phyloP scores from a whole-genome alignment of 2,888 invertebrate genomes.

The Tyria jacobaeae region DNA sequence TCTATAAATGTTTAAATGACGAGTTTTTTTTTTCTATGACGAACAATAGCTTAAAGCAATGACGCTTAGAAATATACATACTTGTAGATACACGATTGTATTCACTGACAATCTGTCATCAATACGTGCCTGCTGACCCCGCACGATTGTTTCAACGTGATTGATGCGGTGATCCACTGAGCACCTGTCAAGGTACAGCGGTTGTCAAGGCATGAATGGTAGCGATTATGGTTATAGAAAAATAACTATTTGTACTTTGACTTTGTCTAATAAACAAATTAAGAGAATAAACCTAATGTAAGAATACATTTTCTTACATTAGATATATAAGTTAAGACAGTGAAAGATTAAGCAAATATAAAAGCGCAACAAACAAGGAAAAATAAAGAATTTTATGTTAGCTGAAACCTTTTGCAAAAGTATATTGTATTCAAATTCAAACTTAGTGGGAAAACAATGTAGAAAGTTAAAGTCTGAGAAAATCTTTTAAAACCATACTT shows the following conservation, averaged over 20 bases:
- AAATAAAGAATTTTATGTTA: too few relatives aligned
- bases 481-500: too few relatives aligned
- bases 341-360: too few relatives aligned
- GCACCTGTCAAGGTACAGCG: slow-evolving; percentile 59
- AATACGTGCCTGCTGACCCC: slow-evolving; percentile 59
- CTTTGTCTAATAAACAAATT: too few relatives aligned
- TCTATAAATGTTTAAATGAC: neutral
- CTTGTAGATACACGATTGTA: slow-evolving; percentile 42
- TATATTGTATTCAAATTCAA: too few relatives aligned
- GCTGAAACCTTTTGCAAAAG: too few relatives aligned
- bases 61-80: slow-evolving; percentile 9
- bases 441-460: too few relatives aligned
- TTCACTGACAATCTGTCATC: slow-evolving; percentile 71
- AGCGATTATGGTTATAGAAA: slow-evolving; percentile 23
- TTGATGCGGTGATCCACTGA: slow-evolving; percentile 64
- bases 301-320: too few relatives aligned
- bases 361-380: too few relatives aligned
- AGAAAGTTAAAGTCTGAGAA: too few relatives aligned
- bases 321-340: too few relatives aligned
- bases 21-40: neutral
- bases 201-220: slow-evolving; percentile 36
- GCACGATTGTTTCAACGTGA: slow-evolving; percentile 67
- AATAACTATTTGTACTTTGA: neutral
- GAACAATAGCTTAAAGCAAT: slow-evolving; percentile 8
- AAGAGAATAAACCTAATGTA: too few relatives aligned